Percentiles rank a stretch among this genome's conserved stretches.
Conservation (phyloP, 2,113 vertebrate species). For the Mola mola region DNA sequence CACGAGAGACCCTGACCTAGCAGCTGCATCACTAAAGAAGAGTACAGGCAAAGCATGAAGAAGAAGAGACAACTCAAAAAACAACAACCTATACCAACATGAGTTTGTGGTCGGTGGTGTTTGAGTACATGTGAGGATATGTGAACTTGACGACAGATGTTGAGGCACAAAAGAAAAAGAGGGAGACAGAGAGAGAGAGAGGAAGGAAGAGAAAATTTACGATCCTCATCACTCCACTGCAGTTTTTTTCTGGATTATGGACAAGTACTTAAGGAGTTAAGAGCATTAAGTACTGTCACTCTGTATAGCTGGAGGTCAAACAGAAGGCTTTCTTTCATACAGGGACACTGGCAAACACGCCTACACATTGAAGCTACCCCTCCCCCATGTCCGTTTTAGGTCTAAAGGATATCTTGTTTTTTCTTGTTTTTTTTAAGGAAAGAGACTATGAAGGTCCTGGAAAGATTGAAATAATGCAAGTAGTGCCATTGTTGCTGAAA, state of each 20-base stretch:
- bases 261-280: conserved; percentile 53
- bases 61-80: conserved; percentile 87
- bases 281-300: conserved; percentile 58
- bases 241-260: conserved; percentile 66
- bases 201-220: conserved; percentile 45
- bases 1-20: conserved; percentile 98
- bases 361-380: conserved; percentile 38
- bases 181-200: conserved; percentile 29
- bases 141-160: conserved; percentile 70
- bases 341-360: conserved; percentile 53
- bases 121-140: conserved; percentile 74
- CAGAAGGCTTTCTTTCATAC: conserved; percentile 32
- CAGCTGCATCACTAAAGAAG: conserved; percentile 92
- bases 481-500: too few species aligned
- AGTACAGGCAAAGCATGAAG: conserved; percentile 98
- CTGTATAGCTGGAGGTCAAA: conserved; percentile 36
- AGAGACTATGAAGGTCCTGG: conserved; percentile 75
- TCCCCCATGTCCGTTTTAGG: conserved; percentile 24
- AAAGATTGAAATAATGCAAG: background rate
- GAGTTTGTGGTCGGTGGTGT: conserved; percentile 76
- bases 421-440: too few species aligned
- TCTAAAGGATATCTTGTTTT: conserved; percentile 39
- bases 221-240: conserved; percentile 81
- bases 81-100: conserved; percentile 83
- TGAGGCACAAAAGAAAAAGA: conserved; percentile 55